phyloP scores from a whole-genome alignment of 2,797 vertebrate species.

The Eleutherodactylus coqui region DNA sequence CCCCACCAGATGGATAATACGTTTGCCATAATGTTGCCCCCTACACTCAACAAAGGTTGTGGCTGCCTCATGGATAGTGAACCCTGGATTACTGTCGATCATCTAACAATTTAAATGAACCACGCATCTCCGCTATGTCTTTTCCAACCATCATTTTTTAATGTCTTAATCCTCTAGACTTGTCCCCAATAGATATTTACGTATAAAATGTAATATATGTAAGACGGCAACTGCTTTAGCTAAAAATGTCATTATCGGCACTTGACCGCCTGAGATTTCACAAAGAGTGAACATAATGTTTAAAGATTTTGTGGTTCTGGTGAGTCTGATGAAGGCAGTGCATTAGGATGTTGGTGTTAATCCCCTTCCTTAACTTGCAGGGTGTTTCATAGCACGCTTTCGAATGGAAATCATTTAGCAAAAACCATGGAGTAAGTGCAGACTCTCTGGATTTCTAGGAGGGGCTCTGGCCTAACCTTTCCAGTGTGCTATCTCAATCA shows the following conservation, averaged over 20 bases:
- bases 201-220: background rate
- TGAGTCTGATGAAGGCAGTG: conserved; percentile 41
- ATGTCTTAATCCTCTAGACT: no score
- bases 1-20: no score
- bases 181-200: no score
- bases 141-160: no score
- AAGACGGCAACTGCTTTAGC: background rate
- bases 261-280: conserved; percentile 47
- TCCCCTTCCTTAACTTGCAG: conserved; percentile 46
- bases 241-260: conserved; percentile 20
- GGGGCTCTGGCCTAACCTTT: conserved; percentile 3
- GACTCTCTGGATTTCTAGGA: conserved; percentile 8
- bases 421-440: conserved; percentile 28
- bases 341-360: conserved; percentile 50
- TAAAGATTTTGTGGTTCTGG: conserved; percentile 49
- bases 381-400: conserved; percentile 51
- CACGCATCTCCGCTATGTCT: no score
- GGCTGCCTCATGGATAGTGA: no score
- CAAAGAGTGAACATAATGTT: conserved; percentile 22
- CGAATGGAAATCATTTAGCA: conserved; percentile 49
- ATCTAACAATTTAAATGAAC: no score
- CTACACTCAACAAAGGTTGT: no score
- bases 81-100: no score
- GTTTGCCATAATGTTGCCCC: no score
- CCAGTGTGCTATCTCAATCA: conserved; percentile 28